Base-by-base conservation (phyloP, 2,113 vertebrate genomes). In the Sprattus sprattus region DNA sequence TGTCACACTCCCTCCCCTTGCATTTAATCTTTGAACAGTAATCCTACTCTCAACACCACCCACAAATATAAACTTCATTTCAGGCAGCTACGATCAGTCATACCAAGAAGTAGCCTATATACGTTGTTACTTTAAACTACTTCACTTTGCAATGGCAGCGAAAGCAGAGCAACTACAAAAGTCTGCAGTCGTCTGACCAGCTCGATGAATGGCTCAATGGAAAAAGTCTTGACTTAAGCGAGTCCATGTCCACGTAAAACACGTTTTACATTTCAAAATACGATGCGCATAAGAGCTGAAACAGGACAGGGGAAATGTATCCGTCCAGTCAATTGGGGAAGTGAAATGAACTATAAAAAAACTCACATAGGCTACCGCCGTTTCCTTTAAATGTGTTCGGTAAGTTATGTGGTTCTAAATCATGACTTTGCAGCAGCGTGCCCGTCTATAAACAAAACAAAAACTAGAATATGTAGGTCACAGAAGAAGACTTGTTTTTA, bases 21-120 rank as follows among this genome's bases (percentile, higher is more conserved):
- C 91, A 92, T 94, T 92, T 94, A 92, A 91, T 91, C 82, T 91
- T 87, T 87, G 86, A 90, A 91, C 82, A 85, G 93, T 94, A 94
- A 94, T 39, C 94, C 91, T 87, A 86, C 93, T 92, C 90, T 90
- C 49, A 88, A 91, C 92, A 89, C 91, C 89, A 92, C 89, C 89
- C 91, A 88, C 45, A 89, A 90, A 91, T 86, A 91, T 86, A 88
- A 90, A 91, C 92, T 91, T 86, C 82, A 89, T 90, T 90, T 90
- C 90, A 90, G 85, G 83, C 90, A 89, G 86, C 89, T 87, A 49
- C 86, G 86, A 92, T 85, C 84, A 25, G 75, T 82, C 90, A 75
- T 86, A 83, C 64, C 85, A 49, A 86, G 87, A 88, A 87, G 15
- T 75, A n/a, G n/a, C n/a, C n/a, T n/a, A 75, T 75, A 18, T 60